These are phyloP conservation scores for Eidolon helvum DNA, from an alignment of 2,113 vertebrate genomes.

Conservation along the genomic window DNA sequence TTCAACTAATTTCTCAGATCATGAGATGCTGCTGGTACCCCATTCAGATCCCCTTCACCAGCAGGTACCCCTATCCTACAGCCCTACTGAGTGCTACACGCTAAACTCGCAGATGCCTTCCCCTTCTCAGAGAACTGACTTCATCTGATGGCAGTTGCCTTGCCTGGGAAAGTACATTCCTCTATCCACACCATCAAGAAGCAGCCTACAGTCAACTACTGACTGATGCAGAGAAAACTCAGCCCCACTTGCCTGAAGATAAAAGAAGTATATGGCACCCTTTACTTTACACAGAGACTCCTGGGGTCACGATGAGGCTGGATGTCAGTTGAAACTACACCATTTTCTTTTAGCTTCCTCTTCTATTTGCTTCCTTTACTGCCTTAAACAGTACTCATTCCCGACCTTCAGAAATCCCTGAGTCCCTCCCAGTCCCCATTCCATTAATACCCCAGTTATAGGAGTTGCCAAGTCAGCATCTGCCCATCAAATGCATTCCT, in stretches of 20 bases:
- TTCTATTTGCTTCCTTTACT: neutral
- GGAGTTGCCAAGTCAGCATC: neutral
- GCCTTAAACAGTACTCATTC: neutral
- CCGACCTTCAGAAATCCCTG: neutral
- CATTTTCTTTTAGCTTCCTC: neutral
- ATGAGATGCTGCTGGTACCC: neutral
- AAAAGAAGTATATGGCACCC: neutral
- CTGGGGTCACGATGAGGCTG: neutral
- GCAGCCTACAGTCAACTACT: neutral
- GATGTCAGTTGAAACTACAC: neutral
- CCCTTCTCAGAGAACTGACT: neutral
- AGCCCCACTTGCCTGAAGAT: neutral
- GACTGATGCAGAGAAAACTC: neutral
- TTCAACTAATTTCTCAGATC: neutral
- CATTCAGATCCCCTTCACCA: neutral
- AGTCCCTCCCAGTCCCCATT: neutral
- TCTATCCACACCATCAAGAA: neutral
- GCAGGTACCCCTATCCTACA: neutral
- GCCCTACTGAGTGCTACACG: neutral
- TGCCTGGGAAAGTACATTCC: neutral
- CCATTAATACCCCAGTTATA: neutral
- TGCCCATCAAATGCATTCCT: neutral
- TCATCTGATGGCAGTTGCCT: neutral
- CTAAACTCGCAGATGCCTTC: neutral
- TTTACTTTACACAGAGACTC: neutral